A percentile compares a stretch with the other conserved stretches of the same genome.
Conservation (phyloP, 2,113 vertebrate genomes). For the Camelus dromedarius region DNA sequence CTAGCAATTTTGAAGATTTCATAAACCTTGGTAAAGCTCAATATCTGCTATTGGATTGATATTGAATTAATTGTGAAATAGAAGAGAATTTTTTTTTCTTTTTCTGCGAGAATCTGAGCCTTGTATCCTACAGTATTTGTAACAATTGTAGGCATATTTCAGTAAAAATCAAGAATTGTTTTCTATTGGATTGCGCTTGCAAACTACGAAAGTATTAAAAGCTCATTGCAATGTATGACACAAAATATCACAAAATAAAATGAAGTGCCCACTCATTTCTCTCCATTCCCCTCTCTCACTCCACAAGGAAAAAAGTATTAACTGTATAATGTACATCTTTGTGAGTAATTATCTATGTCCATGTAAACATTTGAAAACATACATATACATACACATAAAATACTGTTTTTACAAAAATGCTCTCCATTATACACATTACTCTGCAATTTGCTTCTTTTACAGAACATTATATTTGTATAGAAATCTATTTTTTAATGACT, state of each 20-base stretch:
- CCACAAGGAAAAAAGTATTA: not conserved
- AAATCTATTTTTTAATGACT: not conserved
- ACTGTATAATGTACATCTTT: not conserved
- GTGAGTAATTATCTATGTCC: not conserved
- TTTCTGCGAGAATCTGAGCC: not conserved
- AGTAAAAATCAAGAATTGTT: constrained; percentile 13
- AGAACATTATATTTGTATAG: not conserved
- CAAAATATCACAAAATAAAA: not conserved
- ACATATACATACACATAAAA: not conserved
- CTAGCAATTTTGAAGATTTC: constrained; percentile 74
- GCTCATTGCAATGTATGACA: not conserved
- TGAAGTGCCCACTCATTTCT: accelerated
- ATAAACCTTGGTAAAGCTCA: constrained; percentile 77
- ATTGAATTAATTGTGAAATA: constrained; percentile 72
- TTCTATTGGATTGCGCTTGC: not conserved
- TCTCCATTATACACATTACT: not conserved
- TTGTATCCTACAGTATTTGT: not conserved
- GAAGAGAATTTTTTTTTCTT: not conserved
- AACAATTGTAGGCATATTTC: not conserved
- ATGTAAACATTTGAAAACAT: not conserved
- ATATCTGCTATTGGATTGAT: constrained; percentile 68
- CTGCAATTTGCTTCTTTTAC: not conserved
- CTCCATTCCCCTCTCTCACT: not conserved
- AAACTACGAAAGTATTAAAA: not conserved
- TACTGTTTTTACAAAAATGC: not conserved